Evolutionary conservation across 2,888 invertebrate species (phyloP), one percentile per base, ranked within the genome.

Genomic region (Xanthia togata): DNA sequence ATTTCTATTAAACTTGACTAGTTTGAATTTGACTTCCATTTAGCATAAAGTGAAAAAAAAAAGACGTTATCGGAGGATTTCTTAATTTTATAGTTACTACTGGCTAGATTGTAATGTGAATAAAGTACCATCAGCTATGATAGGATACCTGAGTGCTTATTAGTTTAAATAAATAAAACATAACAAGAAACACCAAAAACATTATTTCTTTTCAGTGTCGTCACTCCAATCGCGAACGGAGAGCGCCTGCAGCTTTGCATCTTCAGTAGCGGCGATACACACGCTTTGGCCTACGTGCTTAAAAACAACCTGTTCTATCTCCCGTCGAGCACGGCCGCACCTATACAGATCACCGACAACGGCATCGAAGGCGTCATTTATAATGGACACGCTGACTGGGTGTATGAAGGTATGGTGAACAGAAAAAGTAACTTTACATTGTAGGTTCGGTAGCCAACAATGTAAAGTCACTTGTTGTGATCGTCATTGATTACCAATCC

Each of bases 321-420:
- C 57, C 95, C 95, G 0, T 93, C 95, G 75, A 91, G 90, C 84
- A 85, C 92, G 41, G 83, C 83, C 62, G 84, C 89, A 53, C 95
- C 97, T 50, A 91, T 96, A 20, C 94, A 93, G 78, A 91, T 98
- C 68, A 98, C 98, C 0, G 87, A 83, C n/a, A 97, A 97, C 76
- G 98, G 98, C 1, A 91, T 97, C 0, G 96, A 96, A 1, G 97
- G 97, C 0, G 95, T 97, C 23, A 94, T 98, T 65, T 99, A 98
- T 93, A 98, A 99, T 93, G 99, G 99, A 26, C 97, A 99, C 71
- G 97, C 99, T 17, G 99, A 99, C 94, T 99, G 99, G 99, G 98
- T 99, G 1, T 99, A 99, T 91, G 99, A 99, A 97, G 98, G 98
- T 98, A 85, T 11, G 47, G 17, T 35, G 4, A 59, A 74, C 31